Conservation (phyloP, 2,797 vertebrate species). For the Cheirogaleus major region DNA sequence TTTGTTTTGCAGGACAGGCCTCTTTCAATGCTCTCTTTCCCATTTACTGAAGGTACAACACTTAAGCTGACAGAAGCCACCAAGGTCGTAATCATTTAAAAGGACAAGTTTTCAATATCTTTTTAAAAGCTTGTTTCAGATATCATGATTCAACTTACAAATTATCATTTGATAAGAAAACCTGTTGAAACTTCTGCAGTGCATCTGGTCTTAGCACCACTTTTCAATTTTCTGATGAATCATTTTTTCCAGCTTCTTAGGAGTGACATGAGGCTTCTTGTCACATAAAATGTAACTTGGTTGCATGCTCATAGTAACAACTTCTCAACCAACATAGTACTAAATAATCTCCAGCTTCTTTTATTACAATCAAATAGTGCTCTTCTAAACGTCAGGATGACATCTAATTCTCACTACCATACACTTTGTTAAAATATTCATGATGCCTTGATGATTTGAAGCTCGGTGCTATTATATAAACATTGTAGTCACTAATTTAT, state of each 20-base stretch:
- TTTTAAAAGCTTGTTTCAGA: background rate
- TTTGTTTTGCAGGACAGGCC: background rate
- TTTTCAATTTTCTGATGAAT: background rate
- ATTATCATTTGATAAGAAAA: constrained; percentile 11
- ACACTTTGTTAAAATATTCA: background rate
- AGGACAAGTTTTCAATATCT: background rate
- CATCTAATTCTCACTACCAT: background rate
- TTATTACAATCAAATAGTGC: background rate
- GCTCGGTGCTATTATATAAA: background rate
- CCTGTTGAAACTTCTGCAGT: background rate
- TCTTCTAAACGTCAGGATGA: background rate
- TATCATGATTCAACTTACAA: background rate
- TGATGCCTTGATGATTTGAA: background rate
- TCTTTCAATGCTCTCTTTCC: background rate
- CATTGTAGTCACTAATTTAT: background rate
- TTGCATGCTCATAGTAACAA: background rate
- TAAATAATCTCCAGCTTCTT: background rate
- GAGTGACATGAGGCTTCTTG: background rate
- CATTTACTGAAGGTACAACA: background rate
- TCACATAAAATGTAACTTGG: background rate
- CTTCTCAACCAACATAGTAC: background rate
- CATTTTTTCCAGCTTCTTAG: background rate
- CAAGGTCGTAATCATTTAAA: background rate
- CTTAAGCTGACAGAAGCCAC: background rate
- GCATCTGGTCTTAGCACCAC: background rate